Conservation (phyloP, 1,140 invertebrate genomes). For the Euborellia annulipes region DNA sequence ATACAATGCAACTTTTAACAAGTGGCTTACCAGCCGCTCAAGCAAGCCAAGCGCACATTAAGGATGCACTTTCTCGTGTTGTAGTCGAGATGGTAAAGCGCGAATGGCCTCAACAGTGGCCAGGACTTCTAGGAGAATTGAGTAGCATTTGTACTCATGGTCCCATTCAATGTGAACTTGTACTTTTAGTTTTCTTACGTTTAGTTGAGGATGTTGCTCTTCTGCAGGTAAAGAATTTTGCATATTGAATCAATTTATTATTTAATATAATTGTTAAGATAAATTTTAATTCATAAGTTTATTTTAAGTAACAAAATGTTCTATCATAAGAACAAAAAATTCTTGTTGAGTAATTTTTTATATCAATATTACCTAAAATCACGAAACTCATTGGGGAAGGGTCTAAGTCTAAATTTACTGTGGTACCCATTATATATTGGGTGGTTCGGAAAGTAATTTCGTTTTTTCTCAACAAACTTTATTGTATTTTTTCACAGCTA, state of each 20-base stretch:
- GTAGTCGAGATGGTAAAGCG: conserved; percentile 89
- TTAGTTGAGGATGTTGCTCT: conserved; percentile 81
- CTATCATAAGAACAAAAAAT: too few relatives aligned
- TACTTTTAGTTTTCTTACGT: conserved; percentile 67
- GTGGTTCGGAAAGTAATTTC: too few relatives aligned
- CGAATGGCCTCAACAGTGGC: conserved; percentile 94
- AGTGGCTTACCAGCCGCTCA: conserved; percentile 37
- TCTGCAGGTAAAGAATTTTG: conserved; percentile 40
- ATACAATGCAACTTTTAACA: conserved; percentile 64
- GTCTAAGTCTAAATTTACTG: too few relatives aligned
- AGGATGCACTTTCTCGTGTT: conserved; percentile 72
- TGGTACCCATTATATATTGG: too few relatives aligned
- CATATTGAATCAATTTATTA: conserved; percentile 2
- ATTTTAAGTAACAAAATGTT: conserved; percentile 4
- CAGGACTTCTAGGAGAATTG: conserved; percentile 61
- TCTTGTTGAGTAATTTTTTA: too few relatives aligned
- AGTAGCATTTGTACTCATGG: conserved; percentile 53
- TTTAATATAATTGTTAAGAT: too few relatives aligned
- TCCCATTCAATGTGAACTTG: conserved; percentile 71
- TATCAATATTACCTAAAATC: too few relatives aligned
- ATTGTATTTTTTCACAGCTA: too few relatives aligned
- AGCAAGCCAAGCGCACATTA: conserved; percentile 48
- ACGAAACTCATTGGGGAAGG: too few relatives aligned
- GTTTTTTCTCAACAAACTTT: too few relatives aligned
- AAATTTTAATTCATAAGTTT: too few relatives aligned